Conservation (phyloP, 2,888 invertebrate genomes). For the Theodoxus fluviatilis region DNA sequence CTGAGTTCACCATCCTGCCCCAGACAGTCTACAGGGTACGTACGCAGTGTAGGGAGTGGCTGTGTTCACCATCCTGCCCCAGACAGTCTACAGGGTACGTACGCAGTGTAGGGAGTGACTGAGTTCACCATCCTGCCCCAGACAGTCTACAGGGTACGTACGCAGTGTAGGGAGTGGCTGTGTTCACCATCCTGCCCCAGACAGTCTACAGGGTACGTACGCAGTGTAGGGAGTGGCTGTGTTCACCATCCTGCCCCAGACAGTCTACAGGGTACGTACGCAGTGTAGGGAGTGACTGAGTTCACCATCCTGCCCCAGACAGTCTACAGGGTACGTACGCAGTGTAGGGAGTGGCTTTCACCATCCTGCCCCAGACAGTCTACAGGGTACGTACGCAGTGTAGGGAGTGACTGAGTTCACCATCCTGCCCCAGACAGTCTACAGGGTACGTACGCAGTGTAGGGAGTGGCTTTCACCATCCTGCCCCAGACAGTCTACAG, state of each 20-base stretch:
- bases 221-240: constrained; percentile 47
- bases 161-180: constrained; percentile 44
- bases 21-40: constrained; percentile 57
- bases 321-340: constrained; percentile 50
- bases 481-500: constrained; percentile 56
- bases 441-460: constrained; percentile 48
- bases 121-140: constrained; percentile 54
- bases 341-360: too few relatives aligned
- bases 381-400: constrained; percentile 49
- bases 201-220: constrained; percentile 54
- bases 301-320: constrained; percentile 54
- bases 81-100: constrained; percentile 56
- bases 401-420: constrained; percentile 50
- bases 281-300: constrained; percentile 47
- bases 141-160: constrained; percentile 54
- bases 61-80: constrained; percentile 52
- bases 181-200: constrained; percentile 53
- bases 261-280: constrained; percentile 52
- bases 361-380: constrained; percentile 54
- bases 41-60: constrained; percentile 42
- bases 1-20: constrained; percentile 51
- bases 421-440: constrained; percentile 55
- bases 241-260: constrained; percentile 52
- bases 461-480: too few relatives aligned
- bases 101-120: constrained; percentile 40